phyloP scores from a whole-genome alignment of 2,113 vertebrate genomes.

The Saguinus midas region DNA sequence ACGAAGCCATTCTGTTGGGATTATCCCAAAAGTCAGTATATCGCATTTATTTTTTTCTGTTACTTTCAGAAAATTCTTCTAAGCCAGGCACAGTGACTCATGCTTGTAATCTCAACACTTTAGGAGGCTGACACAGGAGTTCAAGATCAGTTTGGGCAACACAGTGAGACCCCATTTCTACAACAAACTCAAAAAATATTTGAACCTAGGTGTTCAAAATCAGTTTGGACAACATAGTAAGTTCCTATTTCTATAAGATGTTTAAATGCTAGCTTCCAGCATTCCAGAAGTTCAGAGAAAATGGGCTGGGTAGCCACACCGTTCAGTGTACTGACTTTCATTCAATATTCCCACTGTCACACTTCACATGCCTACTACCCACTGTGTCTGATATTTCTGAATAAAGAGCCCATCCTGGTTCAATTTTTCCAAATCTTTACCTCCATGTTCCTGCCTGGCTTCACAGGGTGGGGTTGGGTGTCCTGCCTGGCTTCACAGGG shows the following conservation, averaged over 20 bases:
- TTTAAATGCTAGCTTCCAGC: neutral
- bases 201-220: no score
- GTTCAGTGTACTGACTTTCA: neutral
- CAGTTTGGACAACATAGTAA: no score
- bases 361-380: neutral
- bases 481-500: neutral
- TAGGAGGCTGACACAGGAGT: no score
- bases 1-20: neutral
- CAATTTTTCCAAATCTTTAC: neutral
- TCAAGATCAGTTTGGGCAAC: no score
- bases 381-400: neutral
- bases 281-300: neutral
- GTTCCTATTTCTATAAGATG: no score
- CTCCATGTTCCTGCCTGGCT: neutral
- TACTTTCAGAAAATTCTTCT: neutral
- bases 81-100: neutral
- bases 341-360: no score
- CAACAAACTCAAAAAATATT: no score
- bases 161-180: no score
- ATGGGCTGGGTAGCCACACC: neutral
- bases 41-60: neutral
- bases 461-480: neutral
- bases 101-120: no score
- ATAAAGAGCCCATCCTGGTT: neutral
- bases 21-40: neutral